These are phyloP conservation scores for Exephanes ischioxanthus DNA, from an alignment of 2,888 invertebrate species.

Conservation along the genomic window DNA sequence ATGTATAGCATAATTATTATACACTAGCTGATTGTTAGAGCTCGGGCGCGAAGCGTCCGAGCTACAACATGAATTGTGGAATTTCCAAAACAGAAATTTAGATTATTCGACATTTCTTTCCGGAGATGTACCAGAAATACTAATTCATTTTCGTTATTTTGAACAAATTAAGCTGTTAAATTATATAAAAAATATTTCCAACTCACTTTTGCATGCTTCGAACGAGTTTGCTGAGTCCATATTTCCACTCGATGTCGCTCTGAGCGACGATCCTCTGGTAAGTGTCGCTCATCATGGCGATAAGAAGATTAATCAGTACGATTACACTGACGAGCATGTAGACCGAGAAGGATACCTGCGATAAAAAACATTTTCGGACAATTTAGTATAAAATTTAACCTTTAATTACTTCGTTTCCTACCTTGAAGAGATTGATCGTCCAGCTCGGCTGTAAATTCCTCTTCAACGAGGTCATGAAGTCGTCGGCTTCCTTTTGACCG, in stretches of 20 bases:
- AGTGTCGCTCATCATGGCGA: conserved; percentile 99
- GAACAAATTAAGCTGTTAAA: too few relatives aligned
- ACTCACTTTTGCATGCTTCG: conserved; percentile 89
- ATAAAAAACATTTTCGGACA: not conserved
- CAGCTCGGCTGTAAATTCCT: conserved; percentile 90
- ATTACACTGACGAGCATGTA: conserved; percentile 99
- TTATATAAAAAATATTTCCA: not conserved
- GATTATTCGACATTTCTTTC: too few relatives aligned
- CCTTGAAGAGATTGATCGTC: conserved; percentile 95
- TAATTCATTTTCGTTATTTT: not conserved
- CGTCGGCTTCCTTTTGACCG: conserved; percentile 95
- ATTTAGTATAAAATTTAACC: not conserved
- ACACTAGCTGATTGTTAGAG: too few relatives aligned
- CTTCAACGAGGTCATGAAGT: conserved; percentile 83
- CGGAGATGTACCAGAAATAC: not conserved
- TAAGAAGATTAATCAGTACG: conserved; percentile 99
- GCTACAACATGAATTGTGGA: too few relatives aligned
- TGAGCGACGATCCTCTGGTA: conserved; percentile 98
- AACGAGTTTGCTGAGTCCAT: conserved; percentile 91
- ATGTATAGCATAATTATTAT: too few relatives aligned
- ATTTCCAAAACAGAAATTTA: too few relatives aligned
- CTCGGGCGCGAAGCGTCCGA: too few relatives aligned
- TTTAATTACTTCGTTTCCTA: conserved; percentile 71
- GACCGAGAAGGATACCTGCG: conserved; percentile 91
- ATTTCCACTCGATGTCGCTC: conserved; percentile 93